These are phyloP conservation scores for Malachius bipustulatus DNA, from an alignment of 2,888 invertebrate species.

Conservation along the genomic window DNA sequence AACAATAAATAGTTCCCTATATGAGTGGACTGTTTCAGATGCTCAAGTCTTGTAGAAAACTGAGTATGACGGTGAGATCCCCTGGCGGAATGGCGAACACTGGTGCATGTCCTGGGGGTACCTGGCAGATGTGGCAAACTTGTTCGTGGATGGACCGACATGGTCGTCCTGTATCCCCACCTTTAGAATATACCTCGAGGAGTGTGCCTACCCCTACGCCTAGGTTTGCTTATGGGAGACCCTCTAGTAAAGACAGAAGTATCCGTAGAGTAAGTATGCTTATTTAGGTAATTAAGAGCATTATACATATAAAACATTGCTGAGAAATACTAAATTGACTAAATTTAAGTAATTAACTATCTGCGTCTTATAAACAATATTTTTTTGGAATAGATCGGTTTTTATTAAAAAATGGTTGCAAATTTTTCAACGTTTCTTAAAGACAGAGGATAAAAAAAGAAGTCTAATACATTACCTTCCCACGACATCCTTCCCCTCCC, in stretches of 20 bases:
- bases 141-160: slow-evolving; percentile 93
- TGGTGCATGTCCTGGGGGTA: slow-evolving; percentile 38
- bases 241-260: slow-evolving; percentile 50
- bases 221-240: slow-evolving; percentile 30
- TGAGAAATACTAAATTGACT: no score
- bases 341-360: no score
- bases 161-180: slow-evolving; percentile 81
- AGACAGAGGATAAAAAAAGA: no score
- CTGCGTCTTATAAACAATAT: no score
- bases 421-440: no score
- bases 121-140: slow-evolving; percentile 55
- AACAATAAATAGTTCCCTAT: no score
- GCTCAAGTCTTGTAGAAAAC: slow-evolving; percentile 77
- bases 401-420: no score
- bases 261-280: slow-evolving; percentile 46
- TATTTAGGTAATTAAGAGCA: no score
- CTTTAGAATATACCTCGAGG: slow-evolving; percentile 46
- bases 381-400: no score
- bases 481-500: no score
- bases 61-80: slow-evolving; percentile 80
- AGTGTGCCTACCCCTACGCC: slow-evolving; percentile 34
- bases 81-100: slow-evolving; percentile 57
- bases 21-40: slow-evolving; percentile 57
- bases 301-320: no score
- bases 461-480: no score